Base-by-base conservation (phyloP, 2,888 invertebrate genomes). In the Penaeus monodon region DNA sequence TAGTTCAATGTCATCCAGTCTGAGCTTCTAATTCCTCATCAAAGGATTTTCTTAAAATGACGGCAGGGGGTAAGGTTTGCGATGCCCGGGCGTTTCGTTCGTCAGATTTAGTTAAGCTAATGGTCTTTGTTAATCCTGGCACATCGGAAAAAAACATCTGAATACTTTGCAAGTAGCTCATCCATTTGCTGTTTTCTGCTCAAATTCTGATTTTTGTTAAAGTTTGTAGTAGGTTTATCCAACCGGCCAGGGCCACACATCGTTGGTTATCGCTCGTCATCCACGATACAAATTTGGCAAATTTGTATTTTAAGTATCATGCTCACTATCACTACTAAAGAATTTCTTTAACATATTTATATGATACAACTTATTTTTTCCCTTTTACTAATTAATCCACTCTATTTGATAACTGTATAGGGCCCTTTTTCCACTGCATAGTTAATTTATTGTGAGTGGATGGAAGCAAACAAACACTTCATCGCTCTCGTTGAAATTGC, bases 1-100 rank as follows among this genome's bases (percentile, higher is more conserved):
- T 7, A 90, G 91, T 82, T 90, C 82, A 14, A 91, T 91, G 12
- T 91, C 89, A 24, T 90, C 90, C 29, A 90, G 84, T 14, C 90
- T 85, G n/a, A 91, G 76, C 90, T 12, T 86, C 73, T 12, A 91
- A 86, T 79, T 91, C 89, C 3, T 89, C 38, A n/a, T 86, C 73
- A 74, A 81, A 57, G 12, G 57, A 49, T 33, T 49, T 17, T 27
- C 27, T 73, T 29, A 49, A 57, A 10, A 0, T 57, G 7, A 77
- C 1, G 27, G 78, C 0, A 78, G 2, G 7, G 78, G 78, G 8
- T 63, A 78, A 6, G 78, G 78, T 8, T 78, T 27, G 22, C 29
- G 57, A 63, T 63, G 24, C 12, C 29, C 24, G 12, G 57, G 78
- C 12, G 27, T 64, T 29, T n/a, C 63, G 12, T 29, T 33, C 29